A percentile compares a stretch with the other conserved stretches of the same genome.
These are phyloP conservation scores for Pterostichus madidus DNA, from an alignment of 2,888 invertebrate genomes.

Conservation along the genomic window DNA sequence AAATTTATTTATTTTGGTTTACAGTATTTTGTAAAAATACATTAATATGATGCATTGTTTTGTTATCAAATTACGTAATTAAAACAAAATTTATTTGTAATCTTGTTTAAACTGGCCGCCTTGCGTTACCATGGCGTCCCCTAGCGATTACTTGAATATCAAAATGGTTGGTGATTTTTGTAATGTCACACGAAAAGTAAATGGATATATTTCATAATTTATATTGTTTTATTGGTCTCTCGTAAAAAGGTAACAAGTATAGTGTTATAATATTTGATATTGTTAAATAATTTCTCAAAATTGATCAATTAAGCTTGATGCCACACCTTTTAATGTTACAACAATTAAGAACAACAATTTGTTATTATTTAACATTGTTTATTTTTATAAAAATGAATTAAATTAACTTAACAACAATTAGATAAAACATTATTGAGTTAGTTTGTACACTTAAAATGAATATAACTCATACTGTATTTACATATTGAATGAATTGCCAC, in stretches of 20 bases:
- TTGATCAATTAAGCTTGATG: conserved; percentile 13
- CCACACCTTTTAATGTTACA: conserved; percentile 56
- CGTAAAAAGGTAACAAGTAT: conserved; percentile 60
- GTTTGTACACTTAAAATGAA: neutral
- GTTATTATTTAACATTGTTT: conserved; percentile 22
- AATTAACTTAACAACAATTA: neutral
- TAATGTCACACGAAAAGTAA: conserved; percentile 60
- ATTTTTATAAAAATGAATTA: conserved; percentile 19
- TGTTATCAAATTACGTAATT: no score
- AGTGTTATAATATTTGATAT: conserved; percentile 22
- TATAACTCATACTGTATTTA: neutral
- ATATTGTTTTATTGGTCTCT: conserved; percentile 53
- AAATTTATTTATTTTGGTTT: no score
- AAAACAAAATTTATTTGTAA: no score
- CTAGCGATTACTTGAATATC: conserved; percentile 32
- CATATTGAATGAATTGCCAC: conserved; percentile 36
- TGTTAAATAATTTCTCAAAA: conserved; percentile 2
- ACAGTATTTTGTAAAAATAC: no score
- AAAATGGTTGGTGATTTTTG: conserved; percentile 62
- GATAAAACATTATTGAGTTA: neutral
- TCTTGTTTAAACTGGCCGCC: conserved; percentile 43
- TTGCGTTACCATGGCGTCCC: conserved; percentile 17
- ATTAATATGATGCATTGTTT: no score
- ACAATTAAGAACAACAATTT: conserved; percentile 21
- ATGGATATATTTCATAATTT: conserved; percentile 52